These are phyloP conservation scores for Sceliomorpha sp. DNA, from an alignment of 2,888 invertebrate genomes.

Conservation along the genomic window DNA sequence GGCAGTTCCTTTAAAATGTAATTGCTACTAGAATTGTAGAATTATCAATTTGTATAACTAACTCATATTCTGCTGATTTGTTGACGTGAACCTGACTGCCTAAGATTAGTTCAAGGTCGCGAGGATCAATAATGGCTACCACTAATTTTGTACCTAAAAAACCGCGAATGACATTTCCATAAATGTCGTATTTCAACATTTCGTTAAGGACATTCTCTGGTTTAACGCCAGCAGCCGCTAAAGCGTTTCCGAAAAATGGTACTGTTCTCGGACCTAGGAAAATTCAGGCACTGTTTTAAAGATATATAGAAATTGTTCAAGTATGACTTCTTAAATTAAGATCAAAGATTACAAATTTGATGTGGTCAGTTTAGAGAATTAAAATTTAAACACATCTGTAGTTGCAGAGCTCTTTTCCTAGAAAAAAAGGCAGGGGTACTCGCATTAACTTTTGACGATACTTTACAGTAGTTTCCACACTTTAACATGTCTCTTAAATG, in stretches of 20 bases:
- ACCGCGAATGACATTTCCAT: constrained; percentile 68
- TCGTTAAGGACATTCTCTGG: constrained; percentile 64
- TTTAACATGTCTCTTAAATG: no score
- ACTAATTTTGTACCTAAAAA: constrained; percentile 74
- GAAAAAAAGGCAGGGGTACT: no score
- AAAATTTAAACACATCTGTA: no score
- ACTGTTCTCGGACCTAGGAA: constrained; percentile 68
- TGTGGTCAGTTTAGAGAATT: no score
- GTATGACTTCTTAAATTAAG: no score
- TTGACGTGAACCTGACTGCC: constrained; percentile 74
- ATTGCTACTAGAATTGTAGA: constrained; percentile 1
- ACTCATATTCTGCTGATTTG: constrained; percentile 76
- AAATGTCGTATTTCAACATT: constrained; percentile 58
- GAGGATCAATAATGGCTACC: constrained; percentile 71
- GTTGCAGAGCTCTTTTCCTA: no score
- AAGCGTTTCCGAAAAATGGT: constrained; percentile 73
- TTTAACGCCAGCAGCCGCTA: constrained; percentile 61
- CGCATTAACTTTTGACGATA: no score
- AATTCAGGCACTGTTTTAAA: no score
- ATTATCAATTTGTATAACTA: background rate
- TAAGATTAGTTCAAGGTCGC: constrained; percentile 75
- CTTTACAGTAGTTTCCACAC: no score
- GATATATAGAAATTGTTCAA: no score
- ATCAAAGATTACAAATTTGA: no score
- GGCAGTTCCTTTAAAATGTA: constrained; percentile 2